phyloP scores from a whole-genome alignment of 2,113 vertebrate species.

The crab-eating macaque (Macaca fascicularis) region T2T-MFA8v1.1 NC_088379.1:66902501-66903000 shows the following conservation, averaged over 20 bases:
- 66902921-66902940: neutral
- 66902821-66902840: neutral
- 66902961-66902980: neutral
- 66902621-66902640: neutral
- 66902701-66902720: neutral
- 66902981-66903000: neutral
- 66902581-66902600: neutral
- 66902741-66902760: neutral
- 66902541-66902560: neutral
- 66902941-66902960: constrained; percentile 38
- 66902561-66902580: neutral
- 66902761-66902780: neutral
- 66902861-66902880: neutral
- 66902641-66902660: neutral
- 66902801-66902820: neutral
- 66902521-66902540: neutral
- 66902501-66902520: neutral
- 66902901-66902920: neutral
- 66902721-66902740: neutral
- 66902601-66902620: neutral
- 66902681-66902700: neutral
- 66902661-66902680: neutral
- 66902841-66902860: neutral
- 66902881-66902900: neutral
- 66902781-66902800: neutral